Percentiles rank a stretch among this genome's conserved stretches.
These are phyloP conservation scores for Thereva unica DNA, from an alignment of 2,888 invertebrate genomes.

Conservation along the genomic window DNA sequence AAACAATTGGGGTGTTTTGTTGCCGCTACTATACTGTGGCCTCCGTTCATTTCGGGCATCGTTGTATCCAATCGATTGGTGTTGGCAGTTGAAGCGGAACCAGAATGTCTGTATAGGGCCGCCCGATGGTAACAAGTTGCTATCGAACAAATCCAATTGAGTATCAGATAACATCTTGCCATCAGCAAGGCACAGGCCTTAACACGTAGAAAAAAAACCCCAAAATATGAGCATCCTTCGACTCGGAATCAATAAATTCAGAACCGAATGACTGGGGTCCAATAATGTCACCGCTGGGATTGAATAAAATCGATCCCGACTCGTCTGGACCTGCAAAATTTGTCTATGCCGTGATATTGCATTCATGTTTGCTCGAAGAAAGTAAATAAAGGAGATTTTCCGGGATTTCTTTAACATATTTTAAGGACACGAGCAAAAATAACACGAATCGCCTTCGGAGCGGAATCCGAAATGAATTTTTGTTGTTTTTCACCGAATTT, in stretches of 20 bases:
- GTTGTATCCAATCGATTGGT: background rate
- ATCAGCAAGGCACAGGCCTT: background rate
- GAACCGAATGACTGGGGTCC: background rate
- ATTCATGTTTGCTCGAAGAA: too few relatives aligned
- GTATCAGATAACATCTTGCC: slow-evolving; percentile 23
- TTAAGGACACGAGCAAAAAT: too few relatives aligned
- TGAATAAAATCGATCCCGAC: too few relatives aligned
- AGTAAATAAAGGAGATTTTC: too few relatives aligned
- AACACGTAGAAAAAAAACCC: background rate
- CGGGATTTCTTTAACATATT: too few relatives aligned
- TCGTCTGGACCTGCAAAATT: too few relatives aligned
- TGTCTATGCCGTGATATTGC: too few relatives aligned
- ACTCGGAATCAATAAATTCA: slow-evolving; percentile 19
- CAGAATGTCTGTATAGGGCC: slow-evolving; percentile 1
- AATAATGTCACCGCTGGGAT: too few relatives aligned
- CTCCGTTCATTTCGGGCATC: background rate
- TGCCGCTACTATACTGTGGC: background rate
- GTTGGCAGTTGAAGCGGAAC: slow-evolving; percentile 14
- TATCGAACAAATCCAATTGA: slow-evolving; percentile 24
- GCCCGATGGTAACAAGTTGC: slow-evolving; percentile 25
- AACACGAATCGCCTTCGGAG: too few relatives aligned
- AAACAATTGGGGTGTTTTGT: slow-evolving; percentile 7
- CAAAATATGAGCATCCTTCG: background rate
- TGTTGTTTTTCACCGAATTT: too few relatives aligned
- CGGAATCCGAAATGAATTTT: too few relatives aligned